A percentile compares a stretch with the other conserved stretches of the same genome.
phyloP scores from a whole-genome alignment of 2,113 vertebrate species.

The Edolisoma coerulescens region DNA sequence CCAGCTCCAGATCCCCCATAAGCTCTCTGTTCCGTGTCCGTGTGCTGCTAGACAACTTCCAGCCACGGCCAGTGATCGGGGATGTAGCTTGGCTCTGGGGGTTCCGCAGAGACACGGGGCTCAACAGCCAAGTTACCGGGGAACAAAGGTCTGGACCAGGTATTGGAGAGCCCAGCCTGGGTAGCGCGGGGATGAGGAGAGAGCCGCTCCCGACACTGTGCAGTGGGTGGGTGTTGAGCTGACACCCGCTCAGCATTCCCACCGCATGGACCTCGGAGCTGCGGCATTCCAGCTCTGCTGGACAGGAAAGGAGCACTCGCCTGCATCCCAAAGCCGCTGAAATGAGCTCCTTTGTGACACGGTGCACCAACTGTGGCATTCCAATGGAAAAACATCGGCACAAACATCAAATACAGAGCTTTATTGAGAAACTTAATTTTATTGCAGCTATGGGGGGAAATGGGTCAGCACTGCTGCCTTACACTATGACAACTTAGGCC shows the following conservation, averaged over 20 bases:
- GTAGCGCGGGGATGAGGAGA: fast-evolving
- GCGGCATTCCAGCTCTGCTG: fast-evolving
- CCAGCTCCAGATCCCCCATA: neutral
- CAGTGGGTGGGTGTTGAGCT: fast-evolving
- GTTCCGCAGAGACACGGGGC: neutral
- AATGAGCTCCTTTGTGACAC: fast-evolving
- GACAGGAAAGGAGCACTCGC: fast-evolving
- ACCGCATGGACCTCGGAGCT: fast-evolving
- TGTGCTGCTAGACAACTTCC: neutral
- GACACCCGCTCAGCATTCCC: neutral
- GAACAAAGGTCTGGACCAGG: fast-evolving
- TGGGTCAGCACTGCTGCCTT: fast-evolving
- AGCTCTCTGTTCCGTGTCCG: neutral
- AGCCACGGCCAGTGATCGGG: neutral
- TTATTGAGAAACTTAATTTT: neutral
- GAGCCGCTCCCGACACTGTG: fast-evolving
- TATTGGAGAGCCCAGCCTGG: fast-evolving
- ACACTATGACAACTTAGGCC: fast-evolving
- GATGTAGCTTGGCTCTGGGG: too few relatives aligned
- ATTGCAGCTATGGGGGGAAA: fast-evolving
- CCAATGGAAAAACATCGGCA: neutral
- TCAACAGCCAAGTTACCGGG: neutral
- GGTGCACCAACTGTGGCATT: fast-evolving
- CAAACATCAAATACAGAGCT: neutral
- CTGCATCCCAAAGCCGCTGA: fast-evolving